These are phyloP conservation scores for Lycodopsis pacificus DNA, from an alignment of 2,797 vertebrate species.

Conservation along the genomic window DNA sequence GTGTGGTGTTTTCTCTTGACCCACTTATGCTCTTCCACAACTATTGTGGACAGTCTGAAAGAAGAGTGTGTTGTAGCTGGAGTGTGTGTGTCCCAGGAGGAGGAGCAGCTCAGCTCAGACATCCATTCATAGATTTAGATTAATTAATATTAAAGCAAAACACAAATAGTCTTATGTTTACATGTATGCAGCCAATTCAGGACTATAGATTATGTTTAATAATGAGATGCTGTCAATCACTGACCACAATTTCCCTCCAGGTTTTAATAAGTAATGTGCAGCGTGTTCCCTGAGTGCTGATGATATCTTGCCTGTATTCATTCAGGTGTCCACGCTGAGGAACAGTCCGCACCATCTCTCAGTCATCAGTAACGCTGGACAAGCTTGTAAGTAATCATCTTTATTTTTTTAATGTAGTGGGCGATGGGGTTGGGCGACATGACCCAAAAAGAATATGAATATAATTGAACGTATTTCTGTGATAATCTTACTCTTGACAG, in stretches of 20 bases:
- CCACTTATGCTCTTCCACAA: background rate
- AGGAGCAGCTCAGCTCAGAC: background rate
- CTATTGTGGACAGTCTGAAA: too few species aligned
- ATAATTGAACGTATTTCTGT: background rate
- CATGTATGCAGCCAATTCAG: background rate
- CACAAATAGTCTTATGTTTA: background rate
- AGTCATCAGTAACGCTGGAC: constrained; percentile 73
- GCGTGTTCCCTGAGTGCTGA: background rate
- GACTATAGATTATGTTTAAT: background rate
- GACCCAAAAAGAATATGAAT: background rate
- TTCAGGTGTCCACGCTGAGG: background rate
- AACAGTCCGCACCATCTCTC: constrained; percentile 28
- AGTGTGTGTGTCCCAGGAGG: too few species aligned
- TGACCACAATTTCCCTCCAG: background rate
- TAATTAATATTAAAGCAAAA: background rate
- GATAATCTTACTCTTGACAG: background rate
- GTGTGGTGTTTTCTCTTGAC: background rate
- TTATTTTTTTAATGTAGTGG: background rate
- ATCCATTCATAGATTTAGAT: background rate
- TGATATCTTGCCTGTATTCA: background rate
- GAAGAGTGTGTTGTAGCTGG: too few species aligned
- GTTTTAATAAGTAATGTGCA: background rate
- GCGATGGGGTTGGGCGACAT: background rate
- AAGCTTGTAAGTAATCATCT: constrained; percentile 69
- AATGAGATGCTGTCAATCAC: background rate